Evolutionary conservation across 1,140 invertebrate species (phyloP).

Genomic region (Steinernema feltiae): DNA sequence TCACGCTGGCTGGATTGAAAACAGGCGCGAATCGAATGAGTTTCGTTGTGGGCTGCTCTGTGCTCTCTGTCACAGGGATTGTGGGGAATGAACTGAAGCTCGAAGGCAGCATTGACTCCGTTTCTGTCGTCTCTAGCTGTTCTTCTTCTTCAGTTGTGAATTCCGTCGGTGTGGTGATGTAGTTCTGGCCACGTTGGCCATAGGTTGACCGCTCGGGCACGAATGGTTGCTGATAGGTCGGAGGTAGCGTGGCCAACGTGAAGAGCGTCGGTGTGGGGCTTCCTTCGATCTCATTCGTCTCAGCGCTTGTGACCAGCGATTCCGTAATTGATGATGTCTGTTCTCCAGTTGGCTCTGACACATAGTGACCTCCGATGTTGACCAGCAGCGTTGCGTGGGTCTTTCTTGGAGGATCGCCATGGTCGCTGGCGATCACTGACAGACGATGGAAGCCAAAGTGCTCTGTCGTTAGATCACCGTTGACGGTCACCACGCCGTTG

Average conservation of each 20-base stretch:
- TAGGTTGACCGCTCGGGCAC: neutral
- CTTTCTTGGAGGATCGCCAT: conserved; percentile 51
- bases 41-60: neutral
- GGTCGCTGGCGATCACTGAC: conserved; percentile 43
- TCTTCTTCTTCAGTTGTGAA: conserved; percentile 9
- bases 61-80: neutral
- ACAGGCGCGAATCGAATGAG: conserved; percentile 43
- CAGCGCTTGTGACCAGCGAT: conserved; percentile 2
- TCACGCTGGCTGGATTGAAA: conserved; percentile 41
- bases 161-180: neutral
- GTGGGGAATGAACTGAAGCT: conserved; percentile 11
- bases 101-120: conserved; percentile 6
- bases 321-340: neutral
- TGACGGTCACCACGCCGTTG: conserved; percentile 41
- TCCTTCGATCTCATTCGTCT: conserved; percentile 11
- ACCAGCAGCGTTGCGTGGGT: conserved; percentile 40
- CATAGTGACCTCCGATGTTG: conserved; percentile 34
- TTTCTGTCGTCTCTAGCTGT: neutral
- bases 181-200: neutral
- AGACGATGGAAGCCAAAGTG: conserved; percentile 54
- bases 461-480: conserved; percentile 47
- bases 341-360: conserved; percentile 12
- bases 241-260: conserved; percentile 17
- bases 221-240: neutral
- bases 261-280: conserved; percentile 6